These are phyloP conservation scores for Salticus scenicus DNA, from an alignment of 2,888 invertebrate genomes.

Conservation along the genomic window DNA sequence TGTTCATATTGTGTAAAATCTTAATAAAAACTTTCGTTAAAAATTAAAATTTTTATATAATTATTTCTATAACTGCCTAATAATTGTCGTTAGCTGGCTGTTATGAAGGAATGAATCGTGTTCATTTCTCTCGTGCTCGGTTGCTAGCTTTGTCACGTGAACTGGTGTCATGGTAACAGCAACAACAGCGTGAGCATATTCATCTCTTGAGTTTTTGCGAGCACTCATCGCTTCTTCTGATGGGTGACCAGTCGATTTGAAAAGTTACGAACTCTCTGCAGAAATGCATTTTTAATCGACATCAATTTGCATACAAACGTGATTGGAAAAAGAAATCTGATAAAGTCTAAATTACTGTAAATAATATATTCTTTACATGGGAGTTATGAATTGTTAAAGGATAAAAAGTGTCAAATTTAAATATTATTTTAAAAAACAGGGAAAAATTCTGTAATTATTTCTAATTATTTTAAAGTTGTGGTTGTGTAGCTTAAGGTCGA, in stretches of 20 bases:
- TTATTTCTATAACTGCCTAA: too few relatives aligned
- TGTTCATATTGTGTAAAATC: too few relatives aligned
- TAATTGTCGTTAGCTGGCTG: neutral
- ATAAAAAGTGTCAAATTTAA: neutral
- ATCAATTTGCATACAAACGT: neutral
- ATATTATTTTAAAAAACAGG: too few relatives aligned
- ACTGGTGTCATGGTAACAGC: slow-evolving; percentile 43
- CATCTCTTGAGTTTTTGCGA: slow-evolving; percentile 4
- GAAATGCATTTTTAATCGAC: slow-evolving; percentile 6
- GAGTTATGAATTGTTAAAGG: neutral
- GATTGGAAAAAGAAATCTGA: neutral
- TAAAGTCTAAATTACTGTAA: neutral
- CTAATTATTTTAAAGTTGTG: too few relatives aligned
- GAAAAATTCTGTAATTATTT: too few relatives aligned
- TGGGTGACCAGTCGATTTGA: neutral
- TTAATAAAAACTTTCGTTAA: too few relatives aligned
- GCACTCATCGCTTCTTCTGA: neutral
- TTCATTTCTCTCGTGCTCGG: slow-evolving; percentile 19
- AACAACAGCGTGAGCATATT: slow-evolving; percentile 42
- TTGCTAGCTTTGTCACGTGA: slow-evolving; percentile 60
- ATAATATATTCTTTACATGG: too few relatives aligned
- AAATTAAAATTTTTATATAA: too few relatives aligned
- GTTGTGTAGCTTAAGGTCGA: too few relatives aligned
- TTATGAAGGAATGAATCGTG: neutral
- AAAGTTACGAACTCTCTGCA: neutral